Conservation (phyloP, 2,888 invertebrate genomes). For the Stenolophus ochropezus region DNA sequence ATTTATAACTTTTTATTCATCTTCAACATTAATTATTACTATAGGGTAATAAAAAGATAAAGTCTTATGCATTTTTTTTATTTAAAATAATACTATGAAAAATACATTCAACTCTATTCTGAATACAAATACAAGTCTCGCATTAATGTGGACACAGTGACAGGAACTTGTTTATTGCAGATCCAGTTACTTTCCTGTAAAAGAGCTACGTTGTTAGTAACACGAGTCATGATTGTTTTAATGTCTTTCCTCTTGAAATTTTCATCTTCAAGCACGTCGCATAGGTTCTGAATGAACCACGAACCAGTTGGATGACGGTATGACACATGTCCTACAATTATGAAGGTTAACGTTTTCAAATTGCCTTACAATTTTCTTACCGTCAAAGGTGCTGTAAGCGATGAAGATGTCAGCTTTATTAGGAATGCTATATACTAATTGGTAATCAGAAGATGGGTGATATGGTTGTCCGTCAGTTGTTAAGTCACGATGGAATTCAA, state of each 20-base stretch:
- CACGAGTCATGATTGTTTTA: background rate
- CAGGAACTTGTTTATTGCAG: conserved; percentile 20
- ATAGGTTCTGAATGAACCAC: conserved; percentile 31
- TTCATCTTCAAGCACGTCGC: conserved; percentile 1
- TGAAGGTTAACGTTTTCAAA: background rate
- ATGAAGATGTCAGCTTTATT: conserved; percentile 3
- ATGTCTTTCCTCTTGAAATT: conserved; percentile 5
- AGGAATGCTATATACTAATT: conserved; percentile 18
- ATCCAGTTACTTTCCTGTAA: background rate
- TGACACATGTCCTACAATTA: conserved; percentile 18
- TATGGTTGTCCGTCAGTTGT: background rate
- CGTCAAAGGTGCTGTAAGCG: conserved; percentile 27
- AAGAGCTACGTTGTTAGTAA: background rate
- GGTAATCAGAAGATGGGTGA: background rate
- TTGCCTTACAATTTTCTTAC: background rate
- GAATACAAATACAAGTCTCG: conserved; percentile 20
- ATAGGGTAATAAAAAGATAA: background rate
- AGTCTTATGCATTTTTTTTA: background rate
- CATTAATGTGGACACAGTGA: conserved; percentile 10
- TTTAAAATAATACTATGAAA: background rate
- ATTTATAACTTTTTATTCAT: too few relatives aligned
- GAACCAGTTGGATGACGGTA: background rate
- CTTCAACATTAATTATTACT: background rate
- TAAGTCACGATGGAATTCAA: background rate
- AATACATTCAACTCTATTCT: background rate